Percentiles rank a stretch among this genome's conserved stretches.
phyloP scores from a whole-genome alignment of 2,888 invertebrate genomes.

The Micoletzkya japonica region DNA sequence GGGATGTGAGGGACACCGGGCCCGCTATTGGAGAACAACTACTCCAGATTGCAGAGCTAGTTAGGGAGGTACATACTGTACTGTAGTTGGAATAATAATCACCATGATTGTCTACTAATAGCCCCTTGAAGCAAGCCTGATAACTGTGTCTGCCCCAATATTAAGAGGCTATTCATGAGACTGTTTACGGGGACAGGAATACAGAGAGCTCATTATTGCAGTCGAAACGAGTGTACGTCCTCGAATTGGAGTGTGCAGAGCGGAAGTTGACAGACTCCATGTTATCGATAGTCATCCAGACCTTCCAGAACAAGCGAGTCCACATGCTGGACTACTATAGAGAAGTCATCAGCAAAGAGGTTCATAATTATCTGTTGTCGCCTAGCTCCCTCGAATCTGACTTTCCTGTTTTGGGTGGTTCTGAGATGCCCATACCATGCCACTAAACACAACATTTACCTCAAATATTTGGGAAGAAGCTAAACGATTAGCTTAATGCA shows the following conservation, averaged over 20 bases:
- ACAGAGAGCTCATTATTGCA: no score
- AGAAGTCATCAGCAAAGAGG: no score
- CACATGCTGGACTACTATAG: neutral
- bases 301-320: constrained; percentile 7
- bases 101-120: neutral
- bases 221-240: neutral
- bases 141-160: no score
- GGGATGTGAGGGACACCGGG: neutral
- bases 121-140: no score
- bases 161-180: no score
- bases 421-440: neutral
- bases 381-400: no score
- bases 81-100: neutral
- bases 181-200: no score
- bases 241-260: neutral
- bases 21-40: constrained; percentile 23
- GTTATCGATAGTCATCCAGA: constrained; percentile 8
- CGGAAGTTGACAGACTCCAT: neutral
- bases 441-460: no score
- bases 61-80: neutral
- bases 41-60: neutral
- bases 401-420: neutral
- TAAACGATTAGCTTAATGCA: neutral
- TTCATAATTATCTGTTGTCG: no score
- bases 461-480: neutral